Evolutionary conservation across 1,140 invertebrate genomes (phyloP).

Genomic region (Luehdorfia chinensis): DNA sequence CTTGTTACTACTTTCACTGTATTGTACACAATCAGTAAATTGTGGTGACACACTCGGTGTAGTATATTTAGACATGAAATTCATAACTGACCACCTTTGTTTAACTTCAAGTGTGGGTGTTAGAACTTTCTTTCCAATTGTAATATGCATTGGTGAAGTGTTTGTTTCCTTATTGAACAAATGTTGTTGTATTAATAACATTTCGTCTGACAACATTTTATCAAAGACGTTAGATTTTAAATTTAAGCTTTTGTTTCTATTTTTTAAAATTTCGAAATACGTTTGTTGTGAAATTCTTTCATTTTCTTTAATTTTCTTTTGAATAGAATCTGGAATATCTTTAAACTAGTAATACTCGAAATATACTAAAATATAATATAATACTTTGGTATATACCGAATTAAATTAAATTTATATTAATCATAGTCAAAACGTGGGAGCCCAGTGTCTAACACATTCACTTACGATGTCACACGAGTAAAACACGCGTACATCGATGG

Average conservation of each 20-base stretch:
- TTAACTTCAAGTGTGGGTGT: constrained; percentile 50
- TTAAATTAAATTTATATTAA: too few species aligned
- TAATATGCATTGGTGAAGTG: constrained; percentile 23
- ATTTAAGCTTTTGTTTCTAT: constrained; percentile 25
- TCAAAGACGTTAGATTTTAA: constrained; percentile 55
- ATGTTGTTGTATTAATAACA: constrained; percentile 50
- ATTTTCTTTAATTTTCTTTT: too few species aligned
- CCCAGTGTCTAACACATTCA: too few species aligned
- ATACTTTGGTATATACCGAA: too few species aligned
- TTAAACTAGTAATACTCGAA: constrained; percentile 8
- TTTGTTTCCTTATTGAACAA: constrained; percentile 37
- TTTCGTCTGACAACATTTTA: constrained; percentile 59
- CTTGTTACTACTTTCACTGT: constrained; percentile 5
- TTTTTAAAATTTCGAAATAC: constrained; percentile 26
- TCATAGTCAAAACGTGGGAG: too few species aligned
- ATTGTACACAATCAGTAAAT: background rate
- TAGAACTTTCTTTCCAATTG: constrained; percentile 27
- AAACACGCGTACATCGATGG: too few species aligned
- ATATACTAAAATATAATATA: background rate
- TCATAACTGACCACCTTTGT: constrained; percentile 49
- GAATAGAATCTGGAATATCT: too few species aligned
- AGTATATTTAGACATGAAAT: constrained; percentile 27
- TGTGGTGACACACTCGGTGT: constrained; percentile 13
- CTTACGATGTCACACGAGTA: too few species aligned
- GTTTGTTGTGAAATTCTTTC: too few species aligned